These are phyloP conservation scores for Pteropus rufus DNA, from an alignment of 2,797 vertebrate species.

Conservation along the genomic window DNA sequence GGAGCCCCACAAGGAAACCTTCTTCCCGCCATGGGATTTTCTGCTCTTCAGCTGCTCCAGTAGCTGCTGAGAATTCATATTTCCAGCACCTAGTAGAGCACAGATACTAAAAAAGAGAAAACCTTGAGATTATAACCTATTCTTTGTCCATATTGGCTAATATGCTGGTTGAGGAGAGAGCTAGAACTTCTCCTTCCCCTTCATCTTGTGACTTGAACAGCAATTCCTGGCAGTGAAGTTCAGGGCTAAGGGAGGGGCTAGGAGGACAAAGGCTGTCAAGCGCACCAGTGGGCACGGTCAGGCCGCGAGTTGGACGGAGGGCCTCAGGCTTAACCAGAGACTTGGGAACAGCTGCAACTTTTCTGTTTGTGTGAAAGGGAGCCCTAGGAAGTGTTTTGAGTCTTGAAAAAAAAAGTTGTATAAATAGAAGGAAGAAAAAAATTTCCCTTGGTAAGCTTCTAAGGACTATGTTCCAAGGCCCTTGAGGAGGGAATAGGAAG, in stretches of 20 bases:
- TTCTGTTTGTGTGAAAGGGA: background rate
- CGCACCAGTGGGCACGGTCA: too few relatives aligned
- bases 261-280: accelerated
- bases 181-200: background rate
- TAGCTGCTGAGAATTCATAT: background rate
- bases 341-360: background rate
- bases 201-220: background rate
- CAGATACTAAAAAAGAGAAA: background rate
- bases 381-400: background rate
- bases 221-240: background rate
- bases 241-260: background rate
- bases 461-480: background rate
- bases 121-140: background rate
- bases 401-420: conserved; percentile 13
- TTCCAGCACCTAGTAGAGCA: background rate
- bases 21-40: background rate
- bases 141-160: background rate
- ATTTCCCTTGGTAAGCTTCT: conserved; percentile 42
- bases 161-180: background rate
- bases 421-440: conserved; percentile 26
- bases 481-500: conserved; percentile 23
- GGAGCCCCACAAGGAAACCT: background rate
- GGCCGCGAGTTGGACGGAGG: accelerated
- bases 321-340: background rate
- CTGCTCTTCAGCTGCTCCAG: background rate